Evolutionary conservation across 2,113 vertebrate species (phyloP), one percentile per base, ranked within the genome.

Genomic region (Paracanthobrama guichenoti): DNA sequence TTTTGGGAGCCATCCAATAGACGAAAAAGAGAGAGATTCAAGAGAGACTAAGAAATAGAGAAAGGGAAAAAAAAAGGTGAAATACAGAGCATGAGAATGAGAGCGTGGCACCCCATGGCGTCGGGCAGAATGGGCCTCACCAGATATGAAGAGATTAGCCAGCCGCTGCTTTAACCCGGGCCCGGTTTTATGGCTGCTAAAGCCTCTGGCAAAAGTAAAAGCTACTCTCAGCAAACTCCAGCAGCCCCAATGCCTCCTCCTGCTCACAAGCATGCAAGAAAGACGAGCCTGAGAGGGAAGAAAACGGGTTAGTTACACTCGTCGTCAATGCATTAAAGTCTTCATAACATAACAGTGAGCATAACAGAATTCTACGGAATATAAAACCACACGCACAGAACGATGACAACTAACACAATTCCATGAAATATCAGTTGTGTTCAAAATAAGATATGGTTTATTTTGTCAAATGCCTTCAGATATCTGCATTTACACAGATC

Each of bases 1-100:
- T 88, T 91, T 90, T 90, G 89, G 90, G 88, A 80, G 57, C 16
- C 28, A 46, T 90, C 87, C 89, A 90, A 85, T 44, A 89, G 79
- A 59, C 53, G 74, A 50, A 64, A 82, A 66, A 79, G 85, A 81
- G 83, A 81, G 84, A 55, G 14, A 67, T 53, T 53, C 50, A 48
- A 84, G 50, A 82, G 71, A 89, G 86, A 57, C 74, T 48, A 18
- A 85, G 39, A 44, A 84, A 86, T 48, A 66, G 83, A 82, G 76
- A 85, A 83, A 60, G 69, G 26, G 46, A 64, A 28, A 64, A 76
- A 31, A 66, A 74, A 76, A 57, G 75, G 74, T 48, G 26, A 82
- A 81, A 60, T 67, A 73, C 31, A 74, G 67, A 82, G 76, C 72
- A 11, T 31, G 64, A 73, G 44, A 53, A 55, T 24, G 59, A 67